These are phyloP conservation scores for Paramormyrops kingsleyae DNA, from an alignment of 2,113 vertebrate genomes.

Conservation along the genomic window DNA sequence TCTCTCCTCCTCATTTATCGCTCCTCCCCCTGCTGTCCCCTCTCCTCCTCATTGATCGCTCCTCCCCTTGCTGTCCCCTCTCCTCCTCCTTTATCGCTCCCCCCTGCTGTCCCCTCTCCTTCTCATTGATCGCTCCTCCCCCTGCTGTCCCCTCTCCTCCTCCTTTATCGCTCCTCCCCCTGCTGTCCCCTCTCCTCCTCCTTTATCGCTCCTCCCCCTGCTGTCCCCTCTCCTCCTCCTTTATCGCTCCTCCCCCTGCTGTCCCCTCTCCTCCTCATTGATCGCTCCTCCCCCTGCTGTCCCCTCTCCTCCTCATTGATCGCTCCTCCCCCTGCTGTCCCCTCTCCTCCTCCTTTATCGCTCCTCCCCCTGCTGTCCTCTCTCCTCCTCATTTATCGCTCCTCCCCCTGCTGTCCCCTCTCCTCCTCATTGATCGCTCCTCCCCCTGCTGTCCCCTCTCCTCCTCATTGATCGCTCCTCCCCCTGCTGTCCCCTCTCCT, in stretches of 20 bases:
- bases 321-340: neutral
- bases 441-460: neutral
- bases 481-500: neutral
- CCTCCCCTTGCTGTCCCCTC: constrained; percentile 35
- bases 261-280: neutral
- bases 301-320: neutral
- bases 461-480: no score
- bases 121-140: no score
- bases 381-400: constrained; percentile 52
- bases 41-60: constrained; percentile 52
- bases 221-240: no score
- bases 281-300: neutral
- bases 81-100: no score
- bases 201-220: neutral
- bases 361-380: constrained; percentile 49
- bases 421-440: no score
- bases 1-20: neutral
- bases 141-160: neutral
- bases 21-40: constrained; percentile 49
- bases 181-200: no score
- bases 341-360: neutral
- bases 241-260: neutral
- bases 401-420: constrained; percentile 35
- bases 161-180: neutral
- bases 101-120: neutral